Evolutionary conservation across 2,888 invertebrate species (phyloP), one percentile per base, ranked within the genome.

Genomic region (Lypha dubia): DNA sequence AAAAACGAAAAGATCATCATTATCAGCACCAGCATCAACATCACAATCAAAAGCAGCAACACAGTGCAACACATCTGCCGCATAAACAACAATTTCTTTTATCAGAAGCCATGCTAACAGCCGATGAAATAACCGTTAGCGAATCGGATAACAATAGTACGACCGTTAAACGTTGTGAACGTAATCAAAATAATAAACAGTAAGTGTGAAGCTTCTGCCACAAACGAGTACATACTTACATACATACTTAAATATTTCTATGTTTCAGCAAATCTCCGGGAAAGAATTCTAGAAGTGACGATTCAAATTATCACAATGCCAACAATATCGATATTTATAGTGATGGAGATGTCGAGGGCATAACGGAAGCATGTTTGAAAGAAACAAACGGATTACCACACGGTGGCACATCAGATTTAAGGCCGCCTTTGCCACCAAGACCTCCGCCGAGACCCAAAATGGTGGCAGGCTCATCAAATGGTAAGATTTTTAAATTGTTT

Each of bases 351-450:
- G 84, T 74, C n/a, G 86, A 87, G 46, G 86, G 87, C 22, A 81
- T 84, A 58, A 88, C 88, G 5, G 89, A 89, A 74, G 86, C 89
- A 8, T 89, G 89, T 53, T 87, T 89, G 28, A 90, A 90, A 75
- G 87, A 88, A 41, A 88, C 88, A 44, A 86, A 85, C 53, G 89
- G 88, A 83, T 87, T 88, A 49, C 65, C 63, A 3, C 44, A 44
- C 46, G 82, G 83, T 13, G 62, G 53, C 7, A 58, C 74, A 32
- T 83, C 86, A 0, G 90, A 92, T 85, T 89, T 90, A 86, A 90
- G 92, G 3, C 92, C 92, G 24, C 92, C 92, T 0, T 76, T 92
- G 81, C 92, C 92, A 22, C 92, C 92, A 49, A 88, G 92, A 46
- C 92, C 92, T 0, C 92, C 91, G 24, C 91, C 92, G 3, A 86